phyloP scores from a whole-genome alignment of 1,140 invertebrate species.

The Pomphorhynchus laevis region DNA sequence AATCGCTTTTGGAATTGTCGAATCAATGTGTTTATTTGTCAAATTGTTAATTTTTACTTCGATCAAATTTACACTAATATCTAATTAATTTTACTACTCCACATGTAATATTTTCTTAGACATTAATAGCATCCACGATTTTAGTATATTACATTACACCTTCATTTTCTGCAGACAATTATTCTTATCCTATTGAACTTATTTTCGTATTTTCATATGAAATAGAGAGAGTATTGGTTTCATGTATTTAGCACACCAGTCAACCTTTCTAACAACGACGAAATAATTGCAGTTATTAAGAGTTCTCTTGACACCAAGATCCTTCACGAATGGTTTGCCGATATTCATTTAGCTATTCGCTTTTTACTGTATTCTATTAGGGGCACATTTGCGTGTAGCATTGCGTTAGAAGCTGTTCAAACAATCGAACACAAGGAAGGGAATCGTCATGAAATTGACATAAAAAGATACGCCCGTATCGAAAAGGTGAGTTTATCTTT shows the following conservation, averaged over 20 bases:
- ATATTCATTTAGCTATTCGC: constrained; percentile 5
- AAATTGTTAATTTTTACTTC: too few relatives aligned
- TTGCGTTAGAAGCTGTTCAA: constrained; percentile 64
- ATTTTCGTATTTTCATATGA: too few relatives aligned
- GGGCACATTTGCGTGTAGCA: constrained; percentile 57
- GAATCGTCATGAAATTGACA: constrained; percentile 67
- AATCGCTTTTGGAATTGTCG: too few relatives aligned
- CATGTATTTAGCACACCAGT: constrained; percentile 35
- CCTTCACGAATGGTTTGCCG: constrained; percentile 39
- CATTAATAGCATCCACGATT: too few relatives aligned
- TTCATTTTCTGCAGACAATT: too few relatives aligned
- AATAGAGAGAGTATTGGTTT: too few relatives aligned
- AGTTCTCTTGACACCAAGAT: constrained; percentile 94
- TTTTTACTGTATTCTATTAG: constrained; percentile 12
- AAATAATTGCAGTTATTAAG: constrained; percentile 44
- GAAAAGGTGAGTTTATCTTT: constrained; percentile 31
- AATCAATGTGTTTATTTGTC: too few relatives aligned
- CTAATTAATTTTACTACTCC: too few relatives aligned
- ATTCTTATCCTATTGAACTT: too few relatives aligned
- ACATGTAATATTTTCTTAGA: too few relatives aligned
- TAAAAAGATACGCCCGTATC: constrained; percentile 84
- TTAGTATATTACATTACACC: too few relatives aligned
- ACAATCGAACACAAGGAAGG: constrained; percentile 55
- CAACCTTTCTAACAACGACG: constrained; percentile 39
- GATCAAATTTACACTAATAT: too few relatives aligned